These are phyloP conservation scores for Pardosa pseudoannulata DNA, from an alignment of 2,888 invertebrate genomes.

Conservation along the genomic window DNA sequence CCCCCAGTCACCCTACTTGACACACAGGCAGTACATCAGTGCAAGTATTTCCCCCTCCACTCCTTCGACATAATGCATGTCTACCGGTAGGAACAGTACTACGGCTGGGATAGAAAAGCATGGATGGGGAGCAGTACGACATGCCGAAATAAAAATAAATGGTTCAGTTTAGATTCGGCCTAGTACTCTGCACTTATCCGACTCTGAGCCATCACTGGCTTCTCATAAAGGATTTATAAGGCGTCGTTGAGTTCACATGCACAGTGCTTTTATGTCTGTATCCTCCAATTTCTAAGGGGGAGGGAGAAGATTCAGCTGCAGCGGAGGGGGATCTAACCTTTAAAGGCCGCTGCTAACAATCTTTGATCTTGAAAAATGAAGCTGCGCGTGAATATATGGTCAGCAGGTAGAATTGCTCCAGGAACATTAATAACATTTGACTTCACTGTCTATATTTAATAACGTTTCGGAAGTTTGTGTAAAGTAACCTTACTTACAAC, in stretches of 20 bases:
- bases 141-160: constrained; percentile 70
- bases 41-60: constrained; percentile 14
- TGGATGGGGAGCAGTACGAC: constrained; percentile 30
- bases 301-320: constrained; percentile 1
- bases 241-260: constrained; percentile 45
- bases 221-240: constrained; percentile 72
- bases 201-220: constrained; percentile 59
- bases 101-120: constrained; percentile 7
- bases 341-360: constrained; percentile 35
- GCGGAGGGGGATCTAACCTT: constrained; percentile 19
- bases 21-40: constrained; percentile 61
- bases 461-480: too few species aligned
- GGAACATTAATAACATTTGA: not conserved
- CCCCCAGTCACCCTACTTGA: constrained; percentile 62
- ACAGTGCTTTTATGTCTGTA: constrained; percentile 44
- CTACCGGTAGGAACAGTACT: constrained; percentile 8
- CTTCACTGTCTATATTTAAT: too few species aligned
- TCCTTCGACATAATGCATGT: constrained; percentile 54
- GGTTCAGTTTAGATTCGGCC: constrained; percentile 67
- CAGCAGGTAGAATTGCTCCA: not conserved
- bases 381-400: not conserved
- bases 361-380: constrained; percentile 53
- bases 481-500: too few species aligned
- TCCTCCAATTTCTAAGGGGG: constrained; percentile 16
- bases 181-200: constrained; percentile 62